Conservation (phyloP, 2,888 invertebrate genomes). For the Ophraella communa region DNA sequence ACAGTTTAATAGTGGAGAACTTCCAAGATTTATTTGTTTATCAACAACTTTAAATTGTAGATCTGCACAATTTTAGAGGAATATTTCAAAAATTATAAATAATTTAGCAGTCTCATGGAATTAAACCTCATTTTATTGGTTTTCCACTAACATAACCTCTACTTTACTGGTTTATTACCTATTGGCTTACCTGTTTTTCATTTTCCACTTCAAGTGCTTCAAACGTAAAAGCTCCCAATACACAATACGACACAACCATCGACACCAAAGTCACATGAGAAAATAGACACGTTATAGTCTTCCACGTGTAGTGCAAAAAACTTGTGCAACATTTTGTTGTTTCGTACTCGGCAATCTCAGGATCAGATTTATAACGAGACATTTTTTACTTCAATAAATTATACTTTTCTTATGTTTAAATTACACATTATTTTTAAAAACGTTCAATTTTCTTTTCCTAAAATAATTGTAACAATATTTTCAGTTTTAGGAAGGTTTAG, state of each 20-base stretch:
- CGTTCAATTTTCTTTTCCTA: too few species aligned
- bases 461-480: too few species aligned
- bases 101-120: too few species aligned
- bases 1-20: too few species aligned
- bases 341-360: conserved; percentile 50
- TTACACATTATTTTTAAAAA: too few species aligned
- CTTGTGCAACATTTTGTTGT: conserved; percentile 61
- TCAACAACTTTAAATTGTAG: too few species aligned
- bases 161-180: too few species aligned
- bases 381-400: conserved; percentile 30
- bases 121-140: neutral
- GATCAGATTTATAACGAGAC: conserved; percentile 54
- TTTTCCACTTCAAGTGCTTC: conserved; percentile 76
- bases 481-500: too few species aligned
- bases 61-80: too few species aligned
- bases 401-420: neutral
- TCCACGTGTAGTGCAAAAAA: conserved; percentile 76
- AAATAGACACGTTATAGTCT: conserved; percentile 83
- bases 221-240: conserved; percentile 87
- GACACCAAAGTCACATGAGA: conserved; percentile 88
- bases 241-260: conserved; percentile 88
- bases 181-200: conserved; percentile 74
- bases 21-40: too few species aligned
- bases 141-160: too few species aligned
- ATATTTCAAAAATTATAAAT: too few species aligned